Evolutionary conservation across 2,797 vertebrate species (phyloP).

Genomic region (Sebastes steindachneri): DNA sequence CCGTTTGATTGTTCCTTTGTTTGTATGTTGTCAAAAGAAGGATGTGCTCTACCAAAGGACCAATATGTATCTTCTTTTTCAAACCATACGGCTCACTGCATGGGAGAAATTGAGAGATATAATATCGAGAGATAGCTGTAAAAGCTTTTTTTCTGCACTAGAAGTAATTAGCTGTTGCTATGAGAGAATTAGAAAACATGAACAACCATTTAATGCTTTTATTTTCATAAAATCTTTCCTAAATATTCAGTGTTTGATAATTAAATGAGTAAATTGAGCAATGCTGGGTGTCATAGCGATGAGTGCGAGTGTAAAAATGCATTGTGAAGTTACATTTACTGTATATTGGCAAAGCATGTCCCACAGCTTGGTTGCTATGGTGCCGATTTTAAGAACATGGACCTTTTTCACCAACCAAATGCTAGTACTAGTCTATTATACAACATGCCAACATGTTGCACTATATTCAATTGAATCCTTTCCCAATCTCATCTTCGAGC

Average conservation of each 20-base stretch:
- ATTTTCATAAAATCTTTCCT: neutral
- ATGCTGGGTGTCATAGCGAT: neutral
- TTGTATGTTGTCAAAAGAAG: neutral
- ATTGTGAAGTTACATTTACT: constrained; percentile 51
- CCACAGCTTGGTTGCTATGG: constrained; percentile 75
- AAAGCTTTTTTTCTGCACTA: neutral
- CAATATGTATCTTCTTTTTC: neutral
- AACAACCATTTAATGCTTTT: neutral
- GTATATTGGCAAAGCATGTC: constrained; percentile 51
- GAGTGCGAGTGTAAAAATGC: constrained; percentile 7
- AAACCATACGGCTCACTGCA: neutral
- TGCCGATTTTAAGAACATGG: constrained; percentile 58
- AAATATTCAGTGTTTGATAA: neutral
- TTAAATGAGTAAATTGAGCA: neutral
- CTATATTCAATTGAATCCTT: constrained; percentile 53
- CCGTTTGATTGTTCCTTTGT: neutral
- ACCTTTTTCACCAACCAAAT: constrained; percentile 68
- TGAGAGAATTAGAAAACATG: neutral
- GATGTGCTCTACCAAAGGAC: neutral
- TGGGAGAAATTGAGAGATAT: neutral
- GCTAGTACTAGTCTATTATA: constrained; percentile 50
- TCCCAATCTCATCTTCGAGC: constrained; percentile 46
- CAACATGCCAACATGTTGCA: constrained; percentile 61
- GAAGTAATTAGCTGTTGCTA: neutral
- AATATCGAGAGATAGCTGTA: neutral